Conservation (phyloP, 2,888 invertebrate genomes). For the Drosophila mercatorum region DNA sequence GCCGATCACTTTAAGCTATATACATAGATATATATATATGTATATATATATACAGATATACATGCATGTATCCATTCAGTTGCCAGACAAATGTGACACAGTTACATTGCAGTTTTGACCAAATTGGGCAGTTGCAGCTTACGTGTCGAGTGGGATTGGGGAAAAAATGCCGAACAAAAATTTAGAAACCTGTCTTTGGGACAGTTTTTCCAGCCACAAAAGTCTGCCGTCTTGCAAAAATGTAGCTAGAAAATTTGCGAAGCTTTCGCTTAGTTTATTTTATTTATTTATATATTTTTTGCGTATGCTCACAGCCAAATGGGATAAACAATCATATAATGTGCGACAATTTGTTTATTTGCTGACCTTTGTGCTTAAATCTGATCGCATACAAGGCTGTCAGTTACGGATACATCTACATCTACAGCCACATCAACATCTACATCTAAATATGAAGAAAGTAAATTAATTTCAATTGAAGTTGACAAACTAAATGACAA, state of each 20-base stretch:
- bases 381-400: slow-evolving; percentile 83
- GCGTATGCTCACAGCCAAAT: slow-evolving; percentile 14
- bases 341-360: slow-evolving; percentile 76
- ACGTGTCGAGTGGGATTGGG: slow-evolving; percentile 8
- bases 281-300: neutral
- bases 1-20: slow-evolving; percentile 41
- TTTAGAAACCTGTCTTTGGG: slow-evolving; percentile 40
- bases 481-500: slow-evolving; percentile 73
- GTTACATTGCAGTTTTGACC: slow-evolving; percentile 49
- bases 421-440: slow-evolving; percentile 15
- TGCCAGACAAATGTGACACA: slow-evolving; percentile 44
- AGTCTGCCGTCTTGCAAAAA: slow-evolving; percentile 26
- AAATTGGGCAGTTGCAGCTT: slow-evolving; percentile 30
- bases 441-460: slow-evolving; percentile 67
- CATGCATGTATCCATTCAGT: neutral
- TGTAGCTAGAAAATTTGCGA: slow-evolving; percentile 31
- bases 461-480: slow-evolving; percentile 81
- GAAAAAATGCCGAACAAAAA: slow-evolving; percentile 22
- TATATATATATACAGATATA: neutral
- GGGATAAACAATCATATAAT: slow-evolving; percentile 59
- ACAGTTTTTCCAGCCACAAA: slow-evolving; percentile 26
- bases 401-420: slow-evolving; percentile 30
- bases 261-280: slow-evolving; percentile 6
- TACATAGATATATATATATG: neutral
- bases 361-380: slow-evolving; percentile 82